Evolutionary conservation across 2,888 invertebrate species (phyloP), one percentile per base, ranked within the genome.

Genomic region (Tinea semifulvella): DNA sequence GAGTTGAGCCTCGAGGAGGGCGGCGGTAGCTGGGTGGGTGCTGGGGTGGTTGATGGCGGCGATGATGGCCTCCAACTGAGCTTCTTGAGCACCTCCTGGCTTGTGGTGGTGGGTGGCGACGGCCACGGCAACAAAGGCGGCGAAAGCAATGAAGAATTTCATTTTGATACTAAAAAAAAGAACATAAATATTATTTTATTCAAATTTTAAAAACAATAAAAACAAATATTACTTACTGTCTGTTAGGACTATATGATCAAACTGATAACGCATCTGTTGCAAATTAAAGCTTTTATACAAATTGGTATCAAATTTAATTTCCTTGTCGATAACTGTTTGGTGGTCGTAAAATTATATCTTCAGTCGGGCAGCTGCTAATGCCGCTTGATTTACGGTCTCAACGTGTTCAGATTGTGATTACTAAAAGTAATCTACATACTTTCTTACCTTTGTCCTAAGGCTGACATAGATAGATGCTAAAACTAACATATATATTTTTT

Each of bases 121-220:
- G 28, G 65, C 61, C 48, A 68, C 53, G 48, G 63, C 65, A 49
- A 63, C 55, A 46, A 67, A 43, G 50, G 63, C 59, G 46, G 55
- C 59, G 54, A 70, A 60, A 27, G 59, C 65, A 46, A 68, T 46
- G 56, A 67, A 54, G 60, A 61, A 64, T 60, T 71, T 70, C 73
- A 71, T 73, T 47, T 59, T 61, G 52, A 47, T 46, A 57, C 65
- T 65, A 50, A 20, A 57, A 54, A 53, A 48, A 51, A 52, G 8
- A 22, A 22, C 8, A 22, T 22, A 22, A 18, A 36, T 17, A 35
- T 14, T 16, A 35, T 16, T 5, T 14, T 35, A 35, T 35, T 7
- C 11, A 16, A 14, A 11, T 7, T 8, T 14, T 6, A 7, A 35
- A 11, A 35, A 35, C 3, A 14, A 35, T 35, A 13, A 35, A 35